phyloP scores from a whole-genome alignment of 92 coral and sea anemone species.

The Bergia sp. region DNA sequence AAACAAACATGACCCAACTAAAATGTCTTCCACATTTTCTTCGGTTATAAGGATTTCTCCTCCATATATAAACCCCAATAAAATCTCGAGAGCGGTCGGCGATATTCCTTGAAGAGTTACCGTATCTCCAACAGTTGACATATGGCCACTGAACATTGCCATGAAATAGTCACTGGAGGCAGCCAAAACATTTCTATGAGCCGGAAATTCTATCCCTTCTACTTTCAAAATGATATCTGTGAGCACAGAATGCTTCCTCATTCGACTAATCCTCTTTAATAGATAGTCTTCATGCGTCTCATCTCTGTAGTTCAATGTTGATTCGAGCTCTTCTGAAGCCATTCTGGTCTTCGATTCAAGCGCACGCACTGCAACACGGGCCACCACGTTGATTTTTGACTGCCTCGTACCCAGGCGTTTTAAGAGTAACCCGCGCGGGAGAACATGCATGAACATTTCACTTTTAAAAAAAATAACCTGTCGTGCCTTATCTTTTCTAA shows the following conservation, averaged over 20 bases:
- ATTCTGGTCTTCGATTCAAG: background rate
- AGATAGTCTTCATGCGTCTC: constrained; percentile 75
- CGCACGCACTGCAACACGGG: too few relatives aligned
- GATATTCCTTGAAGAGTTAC: constrained; percentile 81
- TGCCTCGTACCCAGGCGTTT: too few relatives aligned
- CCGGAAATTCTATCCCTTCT: constrained; percentile 85
- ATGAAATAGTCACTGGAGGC: constrained; percentile 95
- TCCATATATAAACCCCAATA: constrained; percentile 83
- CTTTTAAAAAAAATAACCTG: too few relatives aligned
- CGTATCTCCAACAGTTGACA: constrained; percentile 65
- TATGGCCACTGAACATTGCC: constrained; percentile 95
- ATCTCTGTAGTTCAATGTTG: constrained; percentile 59
- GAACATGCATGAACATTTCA: too few relatives aligned
- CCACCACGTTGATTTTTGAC: too few relatives aligned
- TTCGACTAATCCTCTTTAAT: constrained; percentile 76
- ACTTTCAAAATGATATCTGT: constrained; percentile 85
- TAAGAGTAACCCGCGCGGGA: too few relatives aligned
- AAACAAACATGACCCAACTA: constrained; percentile 85
- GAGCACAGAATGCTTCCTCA: constrained; percentile 77
- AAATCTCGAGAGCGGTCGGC: constrained; percentile 76
- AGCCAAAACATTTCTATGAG: constrained; percentile 90
- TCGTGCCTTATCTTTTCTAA: too few relatives aligned
- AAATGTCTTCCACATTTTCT: constrained; percentile 95
- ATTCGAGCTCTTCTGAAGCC: constrained; percentile 33
- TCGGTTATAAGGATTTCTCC: constrained; percentile 86